Conservation (phyloP, 37 sponge, comb jelly and placozoan genomes). For the Chondrilla cf. caribensis region DNA sequence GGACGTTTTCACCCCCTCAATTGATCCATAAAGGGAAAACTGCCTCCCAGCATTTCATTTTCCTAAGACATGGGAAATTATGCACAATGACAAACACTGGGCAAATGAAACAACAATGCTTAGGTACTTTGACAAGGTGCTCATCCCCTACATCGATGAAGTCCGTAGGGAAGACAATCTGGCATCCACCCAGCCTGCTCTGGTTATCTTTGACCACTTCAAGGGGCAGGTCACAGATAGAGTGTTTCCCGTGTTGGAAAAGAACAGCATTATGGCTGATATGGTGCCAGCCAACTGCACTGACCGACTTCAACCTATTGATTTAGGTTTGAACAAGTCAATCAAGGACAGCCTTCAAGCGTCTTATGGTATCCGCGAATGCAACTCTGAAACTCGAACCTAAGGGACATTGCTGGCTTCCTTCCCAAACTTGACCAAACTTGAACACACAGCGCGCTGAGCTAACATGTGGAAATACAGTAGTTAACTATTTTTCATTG, state of each 20-base stretch:
- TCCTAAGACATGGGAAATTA: slow-evolving; percentile 15
- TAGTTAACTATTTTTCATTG: too few species aligned
- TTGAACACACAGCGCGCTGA: too few species aligned
- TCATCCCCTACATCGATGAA: slow-evolving; percentile 15
- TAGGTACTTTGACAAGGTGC: not conserved
- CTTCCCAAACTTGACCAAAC: too few species aligned
- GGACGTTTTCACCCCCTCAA: slow-evolving; percentile 10
- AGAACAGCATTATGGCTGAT: slow-evolving; percentile 1
- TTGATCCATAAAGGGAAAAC: slow-evolving; percentile 25
- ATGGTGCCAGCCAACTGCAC: slow-evolving; percentile 40
- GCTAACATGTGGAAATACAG: too few species aligned
- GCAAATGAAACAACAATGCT: slow-evolving; percentile 29
- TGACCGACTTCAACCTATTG: slow-evolving; percentile 41
- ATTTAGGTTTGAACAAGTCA: slow-evolving; percentile 31
- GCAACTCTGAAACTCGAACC: too few species aligned
- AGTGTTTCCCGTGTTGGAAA: not conserved
- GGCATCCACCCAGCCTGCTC: not conserved
- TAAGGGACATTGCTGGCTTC: too few species aligned
- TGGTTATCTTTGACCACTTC: slow-evolving; percentile 34
- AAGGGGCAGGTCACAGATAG: slow-evolving; percentile 19
- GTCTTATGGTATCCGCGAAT: too few species aligned
- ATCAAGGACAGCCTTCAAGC: too few species aligned
- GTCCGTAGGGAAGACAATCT: not conserved
- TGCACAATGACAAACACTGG: slow-evolving; percentile 30
- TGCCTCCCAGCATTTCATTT: slow-evolving; percentile 25